Evolutionary conservation across 2,888 invertebrate species (phyloP).

Genomic region (Dolichomitus sp.): DNA sequence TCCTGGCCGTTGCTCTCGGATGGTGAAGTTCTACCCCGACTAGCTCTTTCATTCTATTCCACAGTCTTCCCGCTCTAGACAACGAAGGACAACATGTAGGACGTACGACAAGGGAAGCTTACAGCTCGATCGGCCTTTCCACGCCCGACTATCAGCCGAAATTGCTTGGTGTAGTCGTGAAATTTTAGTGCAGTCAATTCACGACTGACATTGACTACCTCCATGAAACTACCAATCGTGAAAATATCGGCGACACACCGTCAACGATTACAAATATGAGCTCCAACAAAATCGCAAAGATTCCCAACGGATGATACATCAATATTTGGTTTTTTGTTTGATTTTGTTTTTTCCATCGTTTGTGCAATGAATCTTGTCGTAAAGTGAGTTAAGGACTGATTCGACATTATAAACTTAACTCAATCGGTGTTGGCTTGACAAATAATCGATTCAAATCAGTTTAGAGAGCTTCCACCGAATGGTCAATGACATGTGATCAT

Average conservation of each 20-base stretch:
- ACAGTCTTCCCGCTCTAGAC: constrained; percentile 12
- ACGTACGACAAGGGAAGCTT: constrained; percentile 34
- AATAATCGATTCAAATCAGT: constrained; percentile 64
- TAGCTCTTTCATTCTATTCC: constrained; percentile 19
- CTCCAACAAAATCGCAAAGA: background rate
- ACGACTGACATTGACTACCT: constrained; percentile 62
- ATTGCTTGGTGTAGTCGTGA: constrained; percentile 76
- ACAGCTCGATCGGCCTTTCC: constrained; percentile 50
- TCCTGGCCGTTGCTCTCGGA: constrained; percentile 87
- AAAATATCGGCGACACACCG: constrained; percentile 37
- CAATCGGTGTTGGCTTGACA: constrained; percentile 31
- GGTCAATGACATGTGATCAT: constrained; percentile 65
- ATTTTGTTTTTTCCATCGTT: background rate
- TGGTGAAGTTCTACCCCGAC: constrained; percentile 58
- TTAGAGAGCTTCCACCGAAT: constrained; percentile 59
- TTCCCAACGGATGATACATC: background rate
- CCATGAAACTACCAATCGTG: constrained; percentile 25
- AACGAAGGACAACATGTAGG: constrained; percentile 6
- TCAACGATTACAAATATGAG: constrained; percentile 14
- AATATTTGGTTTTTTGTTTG: background rate
- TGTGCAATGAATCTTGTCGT: background rate
- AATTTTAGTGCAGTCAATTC: constrained; percentile 77
- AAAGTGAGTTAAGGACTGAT: constrained; percentile 7
- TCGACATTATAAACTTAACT: constrained; percentile 23
- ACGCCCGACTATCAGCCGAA: constrained; percentile 72